phyloP scores from a whole-genome alignment of 2,888 invertebrate species.

The Hirtodrosophila alboralis region DNA sequence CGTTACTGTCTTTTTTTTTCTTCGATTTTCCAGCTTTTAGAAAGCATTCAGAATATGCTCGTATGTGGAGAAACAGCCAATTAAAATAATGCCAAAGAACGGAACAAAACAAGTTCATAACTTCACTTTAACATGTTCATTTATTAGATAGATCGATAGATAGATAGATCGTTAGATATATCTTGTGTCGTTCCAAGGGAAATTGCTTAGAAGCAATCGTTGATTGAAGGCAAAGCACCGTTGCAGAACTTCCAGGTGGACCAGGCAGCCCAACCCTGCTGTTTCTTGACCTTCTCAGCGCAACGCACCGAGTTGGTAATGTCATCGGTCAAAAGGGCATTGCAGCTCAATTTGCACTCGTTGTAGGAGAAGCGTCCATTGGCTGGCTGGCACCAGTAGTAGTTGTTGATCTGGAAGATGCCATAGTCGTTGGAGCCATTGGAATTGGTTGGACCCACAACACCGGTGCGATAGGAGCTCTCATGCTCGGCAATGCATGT shows the following conservation, averaged over 20 bases:
- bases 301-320: constrained; percentile 74
- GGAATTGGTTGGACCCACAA: constrained; percentile 83
- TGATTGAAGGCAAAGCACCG: constrained; percentile 68
- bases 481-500: constrained; percentile 78
- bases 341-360: constrained; percentile 72
- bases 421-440: constrained; percentile 84
- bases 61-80: constrained; percentile 44
- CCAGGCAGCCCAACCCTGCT: constrained; percentile 81
- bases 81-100: constrained; percentile 30
- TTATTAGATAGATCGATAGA: too few species aligned
- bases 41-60: constrained; percentile 41
- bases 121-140: too few species aligned
- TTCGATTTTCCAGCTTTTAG: constrained; percentile 35
- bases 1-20: constrained; percentile 35
- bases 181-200: too few species aligned
- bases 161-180: too few species aligned
- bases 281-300: constrained; percentile 66
- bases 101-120: constrained; percentile 24
- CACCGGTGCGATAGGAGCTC: constrained; percentile 83
- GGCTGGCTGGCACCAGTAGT: constrained; percentile 78
- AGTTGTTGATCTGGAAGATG: constrained; percentile 82
- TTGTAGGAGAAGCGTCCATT: constrained; percentile 73
- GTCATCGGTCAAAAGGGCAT: constrained; percentile 69
- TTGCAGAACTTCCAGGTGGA: constrained; percentile 72
- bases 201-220: constrained; percentile 70